phyloP scores from a whole-genome alignment of 2,797 vertebrate genomes.

The Oryzias sinensis region DNA sequence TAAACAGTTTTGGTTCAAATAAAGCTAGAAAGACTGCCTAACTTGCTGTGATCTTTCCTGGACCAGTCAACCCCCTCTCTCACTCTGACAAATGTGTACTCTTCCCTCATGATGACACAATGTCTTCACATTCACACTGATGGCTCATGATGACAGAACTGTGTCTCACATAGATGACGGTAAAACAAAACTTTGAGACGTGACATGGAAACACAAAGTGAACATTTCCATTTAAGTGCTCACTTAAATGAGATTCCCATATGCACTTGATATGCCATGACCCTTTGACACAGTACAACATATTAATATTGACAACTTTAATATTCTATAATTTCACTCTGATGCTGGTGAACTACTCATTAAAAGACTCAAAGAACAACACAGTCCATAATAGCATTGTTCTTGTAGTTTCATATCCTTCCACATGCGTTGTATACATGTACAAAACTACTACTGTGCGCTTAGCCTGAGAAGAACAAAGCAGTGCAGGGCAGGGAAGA shows the following conservation, averaged over 20 bases:
- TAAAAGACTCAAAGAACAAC: slow-evolving; percentile 36
- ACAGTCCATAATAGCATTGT: slow-evolving; percentile 20
- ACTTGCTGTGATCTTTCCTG: background rate
- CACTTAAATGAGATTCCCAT: slow-evolving; percentile 88
- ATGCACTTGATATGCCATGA: slow-evolving; percentile 69
- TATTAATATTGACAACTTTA: slow-evolving; percentile 25
- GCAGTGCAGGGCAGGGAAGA: slow-evolving; percentile 30
- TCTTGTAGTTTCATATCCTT: slow-evolving; percentile 22
- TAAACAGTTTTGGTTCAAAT: no score
- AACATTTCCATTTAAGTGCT: slow-evolving; percentile 83
- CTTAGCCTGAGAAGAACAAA: slow-evolving; percentile 54
- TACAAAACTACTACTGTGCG: slow-evolving; percentile 52
- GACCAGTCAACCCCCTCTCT: slow-evolving; percentile 9
- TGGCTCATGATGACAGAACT: slow-evolving; percentile 57
- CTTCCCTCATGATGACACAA: slow-evolving; percentile 6
- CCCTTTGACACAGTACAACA: slow-evolving; percentile 55
- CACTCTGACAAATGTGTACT: slow-evolving; percentile 2
- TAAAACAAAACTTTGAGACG: slow-evolving; percentile 56
- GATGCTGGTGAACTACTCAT: slow-evolving; percentile 8
- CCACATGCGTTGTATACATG: slow-evolving; percentile 45
- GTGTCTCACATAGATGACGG: slow-evolving; percentile 46
- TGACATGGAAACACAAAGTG: slow-evolving; percentile 73
- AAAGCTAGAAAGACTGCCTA: no score
- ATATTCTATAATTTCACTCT: slow-evolving; percentile 26
- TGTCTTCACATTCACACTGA: slow-evolving; percentile 35